Conservation (phyloP, 1,140 invertebrate genomes). For the Gryllus bimaculatus region DNA sequence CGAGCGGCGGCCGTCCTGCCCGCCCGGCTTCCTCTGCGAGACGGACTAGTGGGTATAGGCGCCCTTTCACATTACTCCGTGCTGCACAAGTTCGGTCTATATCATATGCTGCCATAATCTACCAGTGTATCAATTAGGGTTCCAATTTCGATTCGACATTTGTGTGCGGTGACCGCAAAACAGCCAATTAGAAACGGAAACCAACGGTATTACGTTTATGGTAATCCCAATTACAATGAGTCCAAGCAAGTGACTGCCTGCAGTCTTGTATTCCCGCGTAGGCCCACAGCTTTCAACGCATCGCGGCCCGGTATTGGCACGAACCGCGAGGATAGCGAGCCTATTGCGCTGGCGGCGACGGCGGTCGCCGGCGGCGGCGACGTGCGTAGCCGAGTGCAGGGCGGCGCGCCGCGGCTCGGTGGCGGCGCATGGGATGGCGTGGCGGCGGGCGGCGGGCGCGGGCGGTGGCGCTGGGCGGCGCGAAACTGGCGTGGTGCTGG, state of each 20-base stretch:
- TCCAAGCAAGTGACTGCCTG: background rate
- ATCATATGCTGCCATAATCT: background rate
- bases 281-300: background rate
- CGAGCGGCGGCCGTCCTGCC: no score
- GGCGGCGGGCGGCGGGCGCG: no score
- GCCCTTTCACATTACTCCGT: background rate
- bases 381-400: no score
- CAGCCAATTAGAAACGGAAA: background rate
- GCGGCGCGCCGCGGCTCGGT: no score
- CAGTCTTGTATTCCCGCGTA: background rate
- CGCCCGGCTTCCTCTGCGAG: no score
- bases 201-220: background rate
- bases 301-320: background rate
- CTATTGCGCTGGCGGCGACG: background rate
- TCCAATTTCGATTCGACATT: constrained; percentile 4
- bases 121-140: background rate
- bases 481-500: no score
- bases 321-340: background rate
- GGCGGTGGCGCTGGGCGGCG: no score
- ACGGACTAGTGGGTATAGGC: no score
- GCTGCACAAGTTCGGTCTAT: background rate
- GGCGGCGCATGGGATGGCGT: no score
- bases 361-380: no score
- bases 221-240: constrained; percentile 4
- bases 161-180: background rate